These are phyloP conservation scores for Danaus plexippus DNA, from an alignment of 1,140 invertebrate genomes.

Conservation along the genomic window DNA sequence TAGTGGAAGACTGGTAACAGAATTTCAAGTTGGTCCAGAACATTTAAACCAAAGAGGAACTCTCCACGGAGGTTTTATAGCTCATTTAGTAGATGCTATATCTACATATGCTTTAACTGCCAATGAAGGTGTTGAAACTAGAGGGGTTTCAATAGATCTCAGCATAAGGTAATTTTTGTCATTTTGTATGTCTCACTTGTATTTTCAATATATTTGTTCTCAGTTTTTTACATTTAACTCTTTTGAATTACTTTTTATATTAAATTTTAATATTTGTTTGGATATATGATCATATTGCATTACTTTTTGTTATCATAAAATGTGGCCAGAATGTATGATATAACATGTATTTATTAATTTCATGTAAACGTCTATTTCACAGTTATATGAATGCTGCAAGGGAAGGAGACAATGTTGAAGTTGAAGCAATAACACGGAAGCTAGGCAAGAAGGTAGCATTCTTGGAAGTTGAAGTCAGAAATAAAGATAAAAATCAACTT, in stretches of 20 bases:
- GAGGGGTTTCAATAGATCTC: slow-evolving; percentile 75
- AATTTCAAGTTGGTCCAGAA: slow-evolving; percentile 83
- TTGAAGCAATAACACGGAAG: slow-evolving; percentile 85
- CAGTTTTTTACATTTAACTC: too few relatives aligned
- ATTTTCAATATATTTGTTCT: too few relatives aligned
- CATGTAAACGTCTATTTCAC: neutral
- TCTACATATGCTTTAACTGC: slow-evolving; percentile 87
- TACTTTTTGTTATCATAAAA: too few relatives aligned
- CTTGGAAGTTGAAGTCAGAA: slow-evolving; percentile 81
- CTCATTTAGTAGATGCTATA: slow-evolving; percentile 85
- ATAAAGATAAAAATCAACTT: slow-evolving; percentile 79
- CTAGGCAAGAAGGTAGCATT: slow-evolving; percentile 86
- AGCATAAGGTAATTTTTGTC: slow-evolving; percentile 48
- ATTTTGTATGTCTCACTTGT: too few relatives aligned
- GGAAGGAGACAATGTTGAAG: slow-evolving; percentile 83
- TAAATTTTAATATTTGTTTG: too few relatives aligned
- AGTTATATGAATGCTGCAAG: slow-evolving; percentile 82
- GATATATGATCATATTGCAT: too few relatives aligned
- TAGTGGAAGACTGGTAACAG: slow-evolving; percentile 79
- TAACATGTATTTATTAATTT: slow-evolving; percentile 22
- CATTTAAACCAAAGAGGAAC: slow-evolving; percentile 83
- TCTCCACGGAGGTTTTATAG: slow-evolving; percentile 88
- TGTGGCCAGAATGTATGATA: too few relatives aligned
- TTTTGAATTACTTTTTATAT: too few relatives aligned
- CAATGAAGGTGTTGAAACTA: slow-evolving; percentile 67